Base-by-base conservation (phyloP, 2,888 invertebrate species). In the Falcaria lacertinaria region DNA sequence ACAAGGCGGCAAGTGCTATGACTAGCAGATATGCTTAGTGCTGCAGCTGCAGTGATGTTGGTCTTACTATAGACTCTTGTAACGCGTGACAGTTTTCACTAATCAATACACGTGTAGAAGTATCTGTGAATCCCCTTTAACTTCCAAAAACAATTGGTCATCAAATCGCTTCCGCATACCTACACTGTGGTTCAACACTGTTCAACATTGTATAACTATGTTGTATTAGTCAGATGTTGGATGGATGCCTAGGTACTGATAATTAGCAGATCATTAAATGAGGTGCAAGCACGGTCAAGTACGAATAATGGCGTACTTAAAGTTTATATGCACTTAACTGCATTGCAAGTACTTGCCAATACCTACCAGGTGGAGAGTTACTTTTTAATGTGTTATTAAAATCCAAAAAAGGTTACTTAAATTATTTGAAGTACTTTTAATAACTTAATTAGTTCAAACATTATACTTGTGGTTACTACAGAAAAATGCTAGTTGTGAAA, bases 241-340 rank as follows among this genome's bases (percentile, higher is more conserved):
- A 57, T 39, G n/a, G n/a, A n/a, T n/a, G n/a, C 50, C 53, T 51
- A 56, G n/a, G n/a, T n/a, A 57, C 40, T 50, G 64, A 72, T 79
- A 74, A 76, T 82, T 81, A 84, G 74, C 77, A 49, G 60, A 68
- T 72, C 74, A 75, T 80, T 75, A 79, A 79, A 71, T 58, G 47
- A 63, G 61, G 64, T 63, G 68, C 78, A 76, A 77, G 64, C 55
- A 52, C 60, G 69, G 72, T 77, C 69, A 67, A 71, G 67, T 70
- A 71, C 64, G 64, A 11, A 69, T 76, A 74, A 77, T 72, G 57
- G 65, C 62, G 56, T 58, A 61, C 57, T 72, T 68, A 67, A 69
- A 60, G 60, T 67, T 64, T 52, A 48, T 53, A 41, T 19, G 13
- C 4, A 22, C 22, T 37, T 37, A 37, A 37, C 37, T 14, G 14